Base-by-base conservation (phyloP, 1,140 invertebrate genomes). In the Pseudomyrmex gracilis region DNA sequence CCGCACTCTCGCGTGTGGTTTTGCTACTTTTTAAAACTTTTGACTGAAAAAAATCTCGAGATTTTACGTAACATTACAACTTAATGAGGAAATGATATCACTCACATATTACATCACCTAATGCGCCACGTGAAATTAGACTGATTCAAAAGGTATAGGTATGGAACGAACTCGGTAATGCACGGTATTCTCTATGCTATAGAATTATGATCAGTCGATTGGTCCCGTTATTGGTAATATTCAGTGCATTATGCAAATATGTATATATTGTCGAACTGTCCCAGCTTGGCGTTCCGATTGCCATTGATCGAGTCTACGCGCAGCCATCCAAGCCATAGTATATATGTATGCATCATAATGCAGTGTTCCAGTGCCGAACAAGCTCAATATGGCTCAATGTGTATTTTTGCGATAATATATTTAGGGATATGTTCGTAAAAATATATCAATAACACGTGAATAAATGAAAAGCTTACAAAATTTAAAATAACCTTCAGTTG, bases 191-290 rank as follows among this genome's bases (percentile, higher is more conserved):
- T 80, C 22, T n/a, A 58, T 20, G 64, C 53, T 71, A 71, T 58
- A 57, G 51, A 63, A 76, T 83, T 76, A 83, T 45, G 82, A 74
- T 73, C 78, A 53, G 24, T 82, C 70, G 57, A 82, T 82, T 74
- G 57, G 57, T 82, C 70, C 58, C 67, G 78, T 74, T 74, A 82
- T 74, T 74, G 78, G 70, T 74, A 74, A 74, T 82, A 64, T 74
- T 74, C 58, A 70, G 57, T 53, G 47, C 70, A 82, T 82, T 82
- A 82, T 82, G 78, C 70, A 82, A 82, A 82, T 82, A 82, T 73
- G 58, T 82, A 74, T 82, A 74, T 74, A 82, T 82, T 63, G 60
- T 45, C 24, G 78, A 24, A 20, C 7, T 17, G 43, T 70, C 45
- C 53, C 64, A 15, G 51, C 43, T 24, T 70, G 64, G 20, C 17